A percentile compares a stretch with the other conserved stretches of the same genome.
These are phyloP conservation scores for Drosophila pseudotalamancana DNA, from an alignment of 2,888 invertebrate genomes.

Conservation along the genomic window DNA sequence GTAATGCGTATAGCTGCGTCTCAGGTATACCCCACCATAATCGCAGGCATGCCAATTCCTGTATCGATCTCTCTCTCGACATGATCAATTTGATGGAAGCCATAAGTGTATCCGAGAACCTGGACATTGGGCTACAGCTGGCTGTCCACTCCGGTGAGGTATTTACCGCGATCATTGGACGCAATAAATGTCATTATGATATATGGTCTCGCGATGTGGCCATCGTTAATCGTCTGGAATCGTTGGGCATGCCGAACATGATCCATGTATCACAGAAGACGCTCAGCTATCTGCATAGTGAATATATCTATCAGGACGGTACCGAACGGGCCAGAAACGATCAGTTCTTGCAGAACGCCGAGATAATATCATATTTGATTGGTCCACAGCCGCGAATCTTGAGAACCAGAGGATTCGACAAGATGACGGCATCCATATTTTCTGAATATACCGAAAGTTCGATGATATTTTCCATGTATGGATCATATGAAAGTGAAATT, in stretches of 20 bases:
- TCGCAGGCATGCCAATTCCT: constrained; percentile 92
- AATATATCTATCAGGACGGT: constrained; percentile 89
- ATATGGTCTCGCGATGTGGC: constrained; percentile 98
- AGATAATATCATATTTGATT: constrained; percentile 37
- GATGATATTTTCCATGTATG: not conserved
- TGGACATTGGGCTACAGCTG: constrained; percentile 97
- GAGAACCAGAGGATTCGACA: too few relatives aligned
- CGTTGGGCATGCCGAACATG: constrained; percentile 94
- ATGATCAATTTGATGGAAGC: constrained; percentile 94
- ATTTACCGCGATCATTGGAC: constrained; percentile 94
- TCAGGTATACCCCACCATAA: constrained; percentile 92
- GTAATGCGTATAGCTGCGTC: constrained; percentile 96
- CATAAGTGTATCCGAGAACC: constrained; percentile 87
- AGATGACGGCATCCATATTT: not conserved
- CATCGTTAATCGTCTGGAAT: constrained; percentile 97
- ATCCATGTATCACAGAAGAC: constrained; percentile 94
- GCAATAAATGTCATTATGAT: constrained; percentile 97
- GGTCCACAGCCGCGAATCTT: not conserved
- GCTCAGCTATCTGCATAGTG: constrained; percentile 88
- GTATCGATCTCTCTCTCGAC: constrained; percentile 93
- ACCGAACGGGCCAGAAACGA: constrained; percentile 31
- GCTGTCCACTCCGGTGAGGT: constrained; percentile 97
- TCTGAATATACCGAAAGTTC: not conserved
- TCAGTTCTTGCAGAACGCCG: constrained; percentile 8
- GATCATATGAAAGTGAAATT: not conserved